Evolutionary conservation across 2,797 vertebrate species (phyloP), one percentile per base, ranked within the genome.

Genomic region (Chaenodraco wilsoni): DNA sequence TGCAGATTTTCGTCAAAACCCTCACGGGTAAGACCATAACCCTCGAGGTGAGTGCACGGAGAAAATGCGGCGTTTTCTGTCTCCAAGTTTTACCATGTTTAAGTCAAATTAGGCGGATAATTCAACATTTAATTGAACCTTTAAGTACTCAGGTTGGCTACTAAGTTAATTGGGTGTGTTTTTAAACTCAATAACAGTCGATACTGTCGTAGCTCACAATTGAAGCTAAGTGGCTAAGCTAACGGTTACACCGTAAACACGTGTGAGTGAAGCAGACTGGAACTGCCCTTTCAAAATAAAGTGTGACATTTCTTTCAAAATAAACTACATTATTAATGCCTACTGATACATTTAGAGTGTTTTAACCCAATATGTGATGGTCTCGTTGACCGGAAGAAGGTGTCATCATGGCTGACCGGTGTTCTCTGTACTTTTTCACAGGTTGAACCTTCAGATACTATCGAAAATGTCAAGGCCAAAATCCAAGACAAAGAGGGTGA

Each of bases 1-100:
- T 96, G 98, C 97, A 99, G 96, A 99, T 99, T 91, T 99, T 98
- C 82, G 97, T 99, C 71, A 99, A 99, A 92, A 99, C 98, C 89
- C 95, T 98, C 45, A 98, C 98, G 79, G 97, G 98, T 89, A 98
- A 99, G 88, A 99, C 97, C 6, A 99, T 99, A 88, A 98, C 98
- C 83, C 97, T 98, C 87, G 97, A 99, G 97, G 96, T 97, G 84
- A 75, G 93, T 79, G 54, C 82, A 8, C 52, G 68, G 76, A 56
- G 46, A 33, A 37, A 37, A 27, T 16, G 55, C n/a, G 31, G 41
- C 58, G 37, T n/a, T 58, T 21, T 31, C 4, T 3, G 14, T n/a
- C 64, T 2, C 12, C 0, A 1, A 64, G 5, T 9, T n/a, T 46
- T 37, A 17, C 11, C 15, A 0, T 9, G 0, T 0, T 31, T 3